A percentile compares a stretch with the other conserved stretches of the same genome.
Evolutionary conservation across 1,140 invertebrate genomes (phyloP).

Genomic region (Cecropterus lyciades): DNA sequence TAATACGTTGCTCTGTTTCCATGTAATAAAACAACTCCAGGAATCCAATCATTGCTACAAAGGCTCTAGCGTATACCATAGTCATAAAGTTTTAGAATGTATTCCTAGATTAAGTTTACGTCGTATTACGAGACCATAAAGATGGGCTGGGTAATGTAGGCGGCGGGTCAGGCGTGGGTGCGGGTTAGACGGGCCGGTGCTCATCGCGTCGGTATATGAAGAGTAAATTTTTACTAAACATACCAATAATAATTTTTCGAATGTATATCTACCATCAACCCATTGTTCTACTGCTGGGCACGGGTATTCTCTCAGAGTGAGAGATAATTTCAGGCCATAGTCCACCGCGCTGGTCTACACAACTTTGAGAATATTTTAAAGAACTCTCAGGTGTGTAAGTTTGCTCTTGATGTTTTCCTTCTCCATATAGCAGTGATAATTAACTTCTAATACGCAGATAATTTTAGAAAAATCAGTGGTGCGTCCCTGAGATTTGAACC

Average conservation of each 20-base stretch:
- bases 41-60: conserved; percentile 40
- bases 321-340: too few relatives aligned
- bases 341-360: too few relatives aligned
- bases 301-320: too few relatives aligned
- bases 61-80: conserved; percentile 18
- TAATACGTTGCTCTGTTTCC: neutral
- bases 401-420: too few relatives aligned
- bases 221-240: conserved; percentile 18
- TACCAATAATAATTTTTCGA: conserved; percentile 2
- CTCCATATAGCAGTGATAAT: too few relatives aligned
- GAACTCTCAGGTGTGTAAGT: too few relatives aligned
- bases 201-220: neutral
- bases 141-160: conserved; percentile 51
- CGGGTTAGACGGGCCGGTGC: conserved; percentile 38
- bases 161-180: conserved; percentile 60
- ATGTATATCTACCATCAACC: too few relatives aligned
- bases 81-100: conserved; percentile 66
- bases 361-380: too few relatives aligned
- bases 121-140: conserved; percentile 65
- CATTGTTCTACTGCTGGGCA: too few relatives aligned
- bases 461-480: too few relatives aligned
- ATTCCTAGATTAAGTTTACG: conserved; percentile 63
- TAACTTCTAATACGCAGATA: too few relatives aligned
- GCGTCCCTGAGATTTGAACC: too few relatives aligned
- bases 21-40: conserved; percentile 23